phyloP scores from a whole-genome alignment of 2,888 invertebrate genomes.

The Sesamia inferens region DNA sequence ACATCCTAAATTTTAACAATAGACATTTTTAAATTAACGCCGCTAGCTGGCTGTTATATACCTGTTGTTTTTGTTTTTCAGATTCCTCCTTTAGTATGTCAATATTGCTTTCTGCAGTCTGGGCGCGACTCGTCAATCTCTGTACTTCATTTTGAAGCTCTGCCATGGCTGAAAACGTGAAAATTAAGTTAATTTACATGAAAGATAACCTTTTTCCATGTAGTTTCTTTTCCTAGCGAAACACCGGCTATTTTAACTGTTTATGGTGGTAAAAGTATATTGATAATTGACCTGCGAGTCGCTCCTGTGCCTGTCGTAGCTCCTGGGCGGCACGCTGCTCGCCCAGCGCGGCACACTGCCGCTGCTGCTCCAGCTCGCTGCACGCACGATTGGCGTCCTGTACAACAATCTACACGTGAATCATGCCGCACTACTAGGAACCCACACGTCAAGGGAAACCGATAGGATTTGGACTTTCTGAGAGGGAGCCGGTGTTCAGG shows the following conservation, averaged over 20 bases:
- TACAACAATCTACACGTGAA: slow-evolving; percentile 47
- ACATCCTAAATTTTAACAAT: background rate
- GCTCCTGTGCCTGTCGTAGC: slow-evolving; percentile 84
- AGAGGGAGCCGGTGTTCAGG: too few species aligned
- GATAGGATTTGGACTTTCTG: background rate
- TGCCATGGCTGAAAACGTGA: slow-evolving; percentile 70
- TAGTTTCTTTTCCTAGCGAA: background rate
- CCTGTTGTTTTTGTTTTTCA: slow-evolving; percentile 86
- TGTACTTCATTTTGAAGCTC: slow-evolving; percentile 89
- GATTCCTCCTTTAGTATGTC: slow-evolving; percentile 88
- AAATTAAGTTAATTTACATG: background rate
- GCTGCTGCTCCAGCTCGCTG: slow-evolving; percentile 89
- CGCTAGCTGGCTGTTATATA: slow-evolving; percentile 46
- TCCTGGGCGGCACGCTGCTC: slow-evolving; percentile 89
- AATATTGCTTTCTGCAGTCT: slow-evolving; percentile 75
- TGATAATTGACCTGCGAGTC: slow-evolving; percentile 70
- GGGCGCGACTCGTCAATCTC: slow-evolving; percentile 80
- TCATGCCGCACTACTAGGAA: slow-evolving; percentile 49
- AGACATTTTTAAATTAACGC: background rate
- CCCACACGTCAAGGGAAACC: slow-evolving; percentile 18
- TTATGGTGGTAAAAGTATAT: background rate
- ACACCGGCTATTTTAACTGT: background rate
- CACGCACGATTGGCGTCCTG: slow-evolving; percentile 89
- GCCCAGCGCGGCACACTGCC: slow-evolving; percentile 82
- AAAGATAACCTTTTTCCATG: background rate